Conservation (phyloP, 92 coral and sea anemone species). For the Porites cylindrica region DNA sequence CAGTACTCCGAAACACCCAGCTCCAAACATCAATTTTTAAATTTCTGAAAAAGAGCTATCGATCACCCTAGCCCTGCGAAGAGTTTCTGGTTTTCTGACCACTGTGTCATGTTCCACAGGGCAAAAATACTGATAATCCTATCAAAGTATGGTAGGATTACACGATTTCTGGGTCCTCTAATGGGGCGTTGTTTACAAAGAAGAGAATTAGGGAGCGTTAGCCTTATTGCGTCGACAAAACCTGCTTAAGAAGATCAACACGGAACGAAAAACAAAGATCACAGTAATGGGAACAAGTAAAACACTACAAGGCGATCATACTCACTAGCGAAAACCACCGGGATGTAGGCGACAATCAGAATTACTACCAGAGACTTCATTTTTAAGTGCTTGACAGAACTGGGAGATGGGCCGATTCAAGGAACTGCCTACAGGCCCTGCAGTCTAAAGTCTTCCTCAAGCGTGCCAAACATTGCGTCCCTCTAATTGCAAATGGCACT, state of each 20-base stretch:
- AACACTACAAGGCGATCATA: background rate
- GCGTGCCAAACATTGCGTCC: background rate
- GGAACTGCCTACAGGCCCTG: too few relatives aligned
- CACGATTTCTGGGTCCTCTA: background rate
- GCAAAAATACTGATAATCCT: background rate
- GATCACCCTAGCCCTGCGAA: background rate
- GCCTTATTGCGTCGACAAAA: conserved; percentile 21
- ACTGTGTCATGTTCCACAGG: background rate
- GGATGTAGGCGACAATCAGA: background rate
- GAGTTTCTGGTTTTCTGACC: background rate
- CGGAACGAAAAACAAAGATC: background rate
- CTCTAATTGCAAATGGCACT: background rate
- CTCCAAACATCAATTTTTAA: background rate
- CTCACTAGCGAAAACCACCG: conserved; percentile 28
- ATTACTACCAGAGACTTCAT: conserved; percentile 6
- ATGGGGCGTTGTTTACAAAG: conserved; percentile 4
- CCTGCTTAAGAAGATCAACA: background rate
- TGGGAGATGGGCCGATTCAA: too few relatives aligned
- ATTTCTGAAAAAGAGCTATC: background rate
- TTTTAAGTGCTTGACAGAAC: background rate
- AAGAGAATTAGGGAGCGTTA: conserved; percentile 15
- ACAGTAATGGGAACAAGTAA: background rate
- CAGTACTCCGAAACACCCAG: too few relatives aligned
- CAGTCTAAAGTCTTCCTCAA: too few relatives aligned
- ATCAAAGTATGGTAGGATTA: background rate